Base-by-base conservation (phyloP, 2,888 invertebrate species). In the Microctonus aethiopoides region DNA sequence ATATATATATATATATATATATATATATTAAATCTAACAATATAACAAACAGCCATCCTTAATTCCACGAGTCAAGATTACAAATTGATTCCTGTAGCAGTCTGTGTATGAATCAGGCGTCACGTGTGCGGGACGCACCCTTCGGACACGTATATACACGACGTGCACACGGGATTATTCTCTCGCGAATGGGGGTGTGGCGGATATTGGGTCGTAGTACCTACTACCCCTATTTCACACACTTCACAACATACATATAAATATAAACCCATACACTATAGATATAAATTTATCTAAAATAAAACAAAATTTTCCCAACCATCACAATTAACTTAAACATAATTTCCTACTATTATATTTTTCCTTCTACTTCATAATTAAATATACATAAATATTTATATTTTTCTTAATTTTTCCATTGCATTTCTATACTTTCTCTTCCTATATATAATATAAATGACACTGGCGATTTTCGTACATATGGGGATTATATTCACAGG, bases 71-170 rank as follows among this genome's bases (percentile, higher is more conserved):
- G 84, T 84, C 84, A 83, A 86, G 85, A 86, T 86, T 86, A 85
- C 86, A 86, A 86, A 86, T 86, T 85, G 86, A 86, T 86, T 85
- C 76, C 84, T 46, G 83, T 82, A 83, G 84, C 85, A 82, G 84
- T 84, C 83, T 84, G 84, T 85, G 80, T 85, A 86, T 86, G 85
- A 86, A 86, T 86, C 86, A 86, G 83, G 86, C 86, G 86, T 86
- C 86, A 86, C 84, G 80, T 86, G 86, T 83, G 82, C 79, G 75
- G 82, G 85, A 86, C 86, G 85, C 84, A 85, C 86, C 86, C 85
- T 81, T 83, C 80, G 78, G 77, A 76, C 74, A 72, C 72, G 73
- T 75, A 76, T 76, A 73, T 70, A 70, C 22, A 29, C 29, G 7
- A 71, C 69, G 70, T 68, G 73, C 73, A 71, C 74, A 72, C 71